phyloP scores from a whole-genome alignment of 2,797 vertebrate species.

The Echeneis naucrates region DNA sequence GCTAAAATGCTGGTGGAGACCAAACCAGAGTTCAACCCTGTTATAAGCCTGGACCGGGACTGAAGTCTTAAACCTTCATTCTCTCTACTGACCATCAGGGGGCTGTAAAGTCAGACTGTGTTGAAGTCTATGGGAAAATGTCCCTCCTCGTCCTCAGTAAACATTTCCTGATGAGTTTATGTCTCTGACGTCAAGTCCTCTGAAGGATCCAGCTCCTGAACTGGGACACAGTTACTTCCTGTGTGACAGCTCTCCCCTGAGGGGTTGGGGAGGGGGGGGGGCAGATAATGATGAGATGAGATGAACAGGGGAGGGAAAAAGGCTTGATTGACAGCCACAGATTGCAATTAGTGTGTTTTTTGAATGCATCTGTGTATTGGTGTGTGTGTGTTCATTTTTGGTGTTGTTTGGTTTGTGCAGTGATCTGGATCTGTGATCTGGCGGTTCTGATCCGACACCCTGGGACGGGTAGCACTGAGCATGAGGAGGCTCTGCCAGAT shows the following conservation, averaged over 20 bases:
- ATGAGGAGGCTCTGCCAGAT: slow-evolving; percentile 93
- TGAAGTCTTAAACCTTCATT: no score
- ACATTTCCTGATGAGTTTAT: no score
- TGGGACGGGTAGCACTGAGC: slow-evolving; percentile 86
- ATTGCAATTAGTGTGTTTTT: slow-evolving; percentile 95
- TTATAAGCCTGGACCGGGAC: no score
- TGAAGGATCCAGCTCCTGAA: no score
- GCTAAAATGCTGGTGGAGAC: no score
- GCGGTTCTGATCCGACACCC: slow-evolving; percentile 93
- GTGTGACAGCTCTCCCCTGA: slow-evolving; percentile 48
- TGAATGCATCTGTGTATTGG: slow-evolving; percentile 78
- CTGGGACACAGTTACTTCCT: no score
- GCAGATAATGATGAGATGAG: slow-evolving; percentile 69
- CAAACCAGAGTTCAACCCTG: no score
- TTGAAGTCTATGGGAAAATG: no score
- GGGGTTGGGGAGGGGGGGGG: slow-evolving; percentile 20
- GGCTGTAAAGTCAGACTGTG: no score
- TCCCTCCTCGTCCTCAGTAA: no score
- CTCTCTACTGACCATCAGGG: no score
- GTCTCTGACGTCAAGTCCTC: no score
- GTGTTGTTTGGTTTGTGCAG: slow-evolving; percentile 74
- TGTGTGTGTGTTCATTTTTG: slow-evolving; percentile 64
- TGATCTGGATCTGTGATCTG: slow-evolving; percentile 95
- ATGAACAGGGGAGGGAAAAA: slow-evolving; percentile 48
- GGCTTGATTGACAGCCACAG: slow-evolving; percentile 97